These are phyloP conservation scores for Grantiella picta DNA, from an alignment of 2,113 vertebrate genomes.

Conservation along the genomic window DNA sequence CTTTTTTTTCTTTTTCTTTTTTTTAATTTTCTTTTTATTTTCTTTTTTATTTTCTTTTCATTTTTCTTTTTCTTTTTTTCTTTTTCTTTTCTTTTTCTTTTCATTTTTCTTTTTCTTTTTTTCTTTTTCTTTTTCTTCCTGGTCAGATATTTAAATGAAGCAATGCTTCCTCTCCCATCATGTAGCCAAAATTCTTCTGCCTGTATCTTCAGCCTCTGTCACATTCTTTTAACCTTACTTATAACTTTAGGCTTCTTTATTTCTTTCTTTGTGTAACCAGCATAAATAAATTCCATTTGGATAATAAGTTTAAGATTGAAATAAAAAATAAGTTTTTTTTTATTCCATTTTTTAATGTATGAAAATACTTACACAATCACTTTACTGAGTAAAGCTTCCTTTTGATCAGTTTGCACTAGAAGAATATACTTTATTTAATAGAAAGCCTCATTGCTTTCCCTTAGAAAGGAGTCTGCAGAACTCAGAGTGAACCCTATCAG, in stretches of 20 bases:
- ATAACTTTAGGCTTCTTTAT: neutral
- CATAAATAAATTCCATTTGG: neutral
- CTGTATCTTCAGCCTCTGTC: neutral
- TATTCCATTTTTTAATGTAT: neutral
- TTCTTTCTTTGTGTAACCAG: neutral
- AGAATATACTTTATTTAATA: neutral
- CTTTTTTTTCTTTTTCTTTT: neutral
- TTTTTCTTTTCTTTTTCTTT: neutral
- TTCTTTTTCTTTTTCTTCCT: neutral
- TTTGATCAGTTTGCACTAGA: neutral
- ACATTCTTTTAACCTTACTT: neutral
- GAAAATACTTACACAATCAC: neutral
- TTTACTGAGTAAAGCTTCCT: neutral
- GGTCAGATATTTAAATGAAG: neutral
- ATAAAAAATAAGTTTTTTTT: neutral
- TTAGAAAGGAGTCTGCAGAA: neutral
- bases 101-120: neutral
- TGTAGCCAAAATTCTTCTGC: neutral
- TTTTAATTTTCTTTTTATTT: neutral
- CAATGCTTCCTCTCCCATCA: neutral
- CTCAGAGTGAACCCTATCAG: neutral
- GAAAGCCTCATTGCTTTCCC: neutral
- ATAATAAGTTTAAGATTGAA: neutral
- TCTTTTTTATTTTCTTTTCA: neutral
- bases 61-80: neutral